Evolutionary conservation across 2,797 vertebrate species (phyloP), one percentile per base, ranked within the genome.

Genomic region (Chrysocyon brachyurus): DNA sequence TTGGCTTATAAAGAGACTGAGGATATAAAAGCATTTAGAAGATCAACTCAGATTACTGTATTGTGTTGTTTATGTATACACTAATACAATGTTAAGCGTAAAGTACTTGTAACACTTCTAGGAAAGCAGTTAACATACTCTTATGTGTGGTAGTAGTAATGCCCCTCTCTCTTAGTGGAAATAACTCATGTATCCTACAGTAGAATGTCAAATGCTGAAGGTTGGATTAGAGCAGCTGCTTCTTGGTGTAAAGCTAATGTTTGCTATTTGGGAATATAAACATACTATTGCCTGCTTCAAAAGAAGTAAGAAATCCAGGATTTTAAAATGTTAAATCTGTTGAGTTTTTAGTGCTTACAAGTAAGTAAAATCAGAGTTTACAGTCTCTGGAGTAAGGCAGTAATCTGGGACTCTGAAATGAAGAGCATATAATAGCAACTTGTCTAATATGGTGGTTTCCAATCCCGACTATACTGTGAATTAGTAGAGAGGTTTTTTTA

Each of bases 221-320:
- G 19, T 57, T 52, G 83, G 52, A 84, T 21, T 52, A 36, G 59
- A 61, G 24, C 49, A 64, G 66, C 66, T 87, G 57, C 57, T 87
- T 4, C 54, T 68, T 68, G 57, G 46, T 64, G 31, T 16, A 4
- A 59, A 70, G 63, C 21, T 24, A 21, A 56, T 78, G 54, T 36
- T 40, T 93, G 68, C 72, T 89, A 28, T 33, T 57, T 56, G 72
- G 56, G 21, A 70, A 70, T 70, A 54, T 70, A 89, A 90, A 24
- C 14, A 63, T 3, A 14, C 6, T 2, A 15, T 46, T 12, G 8
- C 33, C 46, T 91, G 46, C 73, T 70, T 91, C 63, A 63, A 46
- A 86, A 91, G 85, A 87, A 83, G 49, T 88, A 31, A 88, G 22
- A 90, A 89, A 33, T 63, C 63, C 16, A 70, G 70, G 70, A 78